Base-by-base conservation (phyloP, 2,113 vertebrate species). In the Ailurus styani region DNA sequence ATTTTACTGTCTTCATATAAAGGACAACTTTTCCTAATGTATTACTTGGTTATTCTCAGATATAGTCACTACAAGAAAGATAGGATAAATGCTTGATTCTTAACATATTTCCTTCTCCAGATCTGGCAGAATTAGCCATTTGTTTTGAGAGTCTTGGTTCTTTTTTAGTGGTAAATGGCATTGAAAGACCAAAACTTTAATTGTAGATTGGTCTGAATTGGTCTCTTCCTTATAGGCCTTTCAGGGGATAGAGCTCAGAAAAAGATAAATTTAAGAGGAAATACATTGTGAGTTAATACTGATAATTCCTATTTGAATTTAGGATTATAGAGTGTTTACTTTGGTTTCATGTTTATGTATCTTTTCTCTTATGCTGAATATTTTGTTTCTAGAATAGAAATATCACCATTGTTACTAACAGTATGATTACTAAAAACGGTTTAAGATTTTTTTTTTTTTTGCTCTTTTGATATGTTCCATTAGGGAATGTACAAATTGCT, bases 381-480 rank as follows among this genome's bases (percentile, higher is more conserved):
- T 90, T 15, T 25, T 96, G 75, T 7, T 60, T 90, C 31, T 37
- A 72, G 45, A 93, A 84, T 96, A 73, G 85, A 97, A 96, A 54
- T 62, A 85, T 2, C 17, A 75, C 1, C 42, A 31, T 91, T 11
- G 54, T 75, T 94, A 82, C 64, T 77, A 90, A 42, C 20, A 96
- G 3, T 87, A 84, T 75, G 57, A 54, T 95, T 93, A 70, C 27
- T 89, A 79, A 91, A 84, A 95, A 70, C 50, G 66, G 40, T 91
- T 97, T 50, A 62, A 92, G 31, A 29, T 68, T 31, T 68, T 37
- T 40, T 70, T n/a, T n/a, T 57, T 79, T 47, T 45, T 75, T 34
- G 3, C 27, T 13, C 29, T 82, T 91, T 96, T 75, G 15, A 40
- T 87, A 70, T 29, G n/a, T 82, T 81, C 20, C 7, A 50, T 70